Base-by-base conservation (phyloP, 2,888 invertebrate genomes). In the Nebria brevicollis region DNA sequence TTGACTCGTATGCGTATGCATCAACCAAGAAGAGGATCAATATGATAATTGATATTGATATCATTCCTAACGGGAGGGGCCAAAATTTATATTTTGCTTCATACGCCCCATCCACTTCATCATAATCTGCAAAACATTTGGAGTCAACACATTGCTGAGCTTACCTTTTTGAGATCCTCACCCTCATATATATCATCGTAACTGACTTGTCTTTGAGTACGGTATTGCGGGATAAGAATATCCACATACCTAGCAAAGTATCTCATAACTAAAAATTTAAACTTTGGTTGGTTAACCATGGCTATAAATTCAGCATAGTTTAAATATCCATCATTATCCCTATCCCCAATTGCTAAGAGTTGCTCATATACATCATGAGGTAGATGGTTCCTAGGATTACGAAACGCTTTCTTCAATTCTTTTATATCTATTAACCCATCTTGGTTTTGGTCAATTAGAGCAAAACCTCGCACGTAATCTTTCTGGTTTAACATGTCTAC, bases 51-150 rank as follows among this genome's bases (percentile, higher is more conserved):
- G 96, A 96, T 86, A 97, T 94, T 83, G 95, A 89, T 84, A 97
- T 92, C 94, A 98, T 96, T 87, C 96, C 95, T 80, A 98, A 85
- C 0, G 95, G 93, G 0, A 97, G 97, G 15, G 97, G 98, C 87
- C 93, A 94, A 87, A 97, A 97, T 83, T 93, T 94, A 91, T 97
- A 98, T 87, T 97, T 94, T 85, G 95, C 94, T 86, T 96, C 94
- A 89, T 97, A 97, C 3, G 94, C 93, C 2, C 73, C 73, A 42
- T 81, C 77, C 26, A 34, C 10, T 65, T 66, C 77, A 11, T 73
- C 25, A 70, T 11, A 70, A 11, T 13, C 54, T 54, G 8, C 54
- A 54, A 54, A 3, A 54, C 54, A 11, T 54, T 6, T 1, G 8
- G 8, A 2, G 54, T 54, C 54, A 20, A 20, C 20, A 20, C 20